Evolutionary conservation across 2,113 vertebrate species (phyloP).

Genomic region (Ammospiza caudacuta): DNA sequence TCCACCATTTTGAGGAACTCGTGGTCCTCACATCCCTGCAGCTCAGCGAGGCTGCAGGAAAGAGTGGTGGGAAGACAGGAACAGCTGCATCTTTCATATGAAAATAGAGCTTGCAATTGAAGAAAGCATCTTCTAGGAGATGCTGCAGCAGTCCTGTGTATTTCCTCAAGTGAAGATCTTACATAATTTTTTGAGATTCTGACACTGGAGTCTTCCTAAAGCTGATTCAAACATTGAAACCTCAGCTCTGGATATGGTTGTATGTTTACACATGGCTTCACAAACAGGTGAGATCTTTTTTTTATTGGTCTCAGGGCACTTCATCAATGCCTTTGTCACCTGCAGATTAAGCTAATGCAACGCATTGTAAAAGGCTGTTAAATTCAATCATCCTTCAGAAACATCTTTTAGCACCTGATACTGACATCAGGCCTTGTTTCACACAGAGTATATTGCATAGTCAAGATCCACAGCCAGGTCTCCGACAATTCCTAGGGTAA

Average conservation of each 20-base stretch:
- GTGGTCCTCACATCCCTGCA: not conserved
- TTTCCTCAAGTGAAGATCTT: not conserved
- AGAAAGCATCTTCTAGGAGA: not conserved
- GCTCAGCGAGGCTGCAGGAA: not conserved
- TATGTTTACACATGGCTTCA: not conserved
- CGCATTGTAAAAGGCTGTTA: not conserved
- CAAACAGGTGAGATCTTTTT: not conserved
- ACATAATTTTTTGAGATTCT: not conserved
- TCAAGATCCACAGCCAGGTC: not conserved
- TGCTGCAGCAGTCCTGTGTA: not conserved
- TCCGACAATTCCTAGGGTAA: not conserved
- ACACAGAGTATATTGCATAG: fast-evolving
- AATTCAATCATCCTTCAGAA: not conserved
- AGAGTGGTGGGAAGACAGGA: not conserved
- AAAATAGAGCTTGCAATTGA: not conserved
- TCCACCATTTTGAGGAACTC: not conserved
- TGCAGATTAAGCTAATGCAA: constrained; percentile 15
- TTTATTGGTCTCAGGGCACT: not conserved
- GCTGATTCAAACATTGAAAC: not conserved
- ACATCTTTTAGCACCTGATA: constrained; percentile 19
- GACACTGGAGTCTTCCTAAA: not conserved
- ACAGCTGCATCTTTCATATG: not conserved
- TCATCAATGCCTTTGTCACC: constrained; percentile 15
- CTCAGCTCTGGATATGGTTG: not conserved
- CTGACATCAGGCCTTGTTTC: not conserved